Evolutionary conservation across 53 echinoderm and acorn worm species (phyloP).

Genomic region (Luidia sarsii): DNA sequence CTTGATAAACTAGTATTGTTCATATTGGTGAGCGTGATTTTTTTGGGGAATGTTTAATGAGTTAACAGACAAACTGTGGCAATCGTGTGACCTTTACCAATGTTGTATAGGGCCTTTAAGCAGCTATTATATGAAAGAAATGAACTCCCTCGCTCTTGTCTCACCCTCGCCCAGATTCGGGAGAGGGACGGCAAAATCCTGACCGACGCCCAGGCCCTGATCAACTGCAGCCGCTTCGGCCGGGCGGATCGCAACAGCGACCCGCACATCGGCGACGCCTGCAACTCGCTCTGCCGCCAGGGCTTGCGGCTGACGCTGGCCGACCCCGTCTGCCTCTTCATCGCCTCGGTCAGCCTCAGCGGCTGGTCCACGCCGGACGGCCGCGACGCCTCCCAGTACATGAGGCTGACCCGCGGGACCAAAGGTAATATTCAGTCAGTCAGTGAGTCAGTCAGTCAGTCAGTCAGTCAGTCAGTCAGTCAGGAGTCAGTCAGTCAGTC

Average conservation of each 20-base stretch:
- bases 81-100: no score
- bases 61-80: no score
- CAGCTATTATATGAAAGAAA: no score
- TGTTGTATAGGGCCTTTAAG: no score
- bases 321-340: conserved; percentile 41
- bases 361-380: conserved; percentile 45
- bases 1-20: background rate
- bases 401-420: conserved; percentile 26
- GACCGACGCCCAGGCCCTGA: conserved; percentile 26
- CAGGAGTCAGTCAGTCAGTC: no score
- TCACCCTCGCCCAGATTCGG: conserved; percentile 28
- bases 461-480: no score
- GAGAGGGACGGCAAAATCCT: conserved; percentile 2
- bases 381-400: conserved; percentile 34
- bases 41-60: no score
- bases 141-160: no score
- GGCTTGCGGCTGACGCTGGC: conserved; percentile 21
- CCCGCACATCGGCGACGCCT: conserved; percentile 31
- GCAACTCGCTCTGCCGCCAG: conserved; percentile 29
- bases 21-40: no score
- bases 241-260: conserved; percentile 46
- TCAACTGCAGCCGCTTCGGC: conserved; percentile 32
- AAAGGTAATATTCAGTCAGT: conserved; percentile 38
- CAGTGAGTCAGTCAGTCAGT: no score
- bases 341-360: background rate